Conservation (phyloP, 2,797 vertebrate genomes). For the Chaenodraco wilsoni region DNA sequence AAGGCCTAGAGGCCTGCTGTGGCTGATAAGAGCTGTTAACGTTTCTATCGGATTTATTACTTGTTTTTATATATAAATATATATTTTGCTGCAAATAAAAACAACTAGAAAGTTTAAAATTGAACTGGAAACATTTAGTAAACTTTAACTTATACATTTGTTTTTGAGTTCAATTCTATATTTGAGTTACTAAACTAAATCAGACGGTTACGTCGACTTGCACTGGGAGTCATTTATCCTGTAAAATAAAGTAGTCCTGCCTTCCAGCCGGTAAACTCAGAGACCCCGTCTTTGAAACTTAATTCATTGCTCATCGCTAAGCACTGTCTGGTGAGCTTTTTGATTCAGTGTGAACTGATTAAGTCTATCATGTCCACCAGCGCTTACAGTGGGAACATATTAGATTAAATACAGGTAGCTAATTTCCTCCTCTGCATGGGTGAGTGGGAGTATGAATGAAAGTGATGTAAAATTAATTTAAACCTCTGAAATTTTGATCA, state of each 20-base stretch:
- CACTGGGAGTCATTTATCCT: conserved; percentile 9
- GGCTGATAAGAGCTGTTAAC: conserved; percentile 59
- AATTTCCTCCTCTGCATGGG: conserved; percentile 83
- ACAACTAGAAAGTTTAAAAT: conserved; percentile 16
- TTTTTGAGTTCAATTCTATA: no score
- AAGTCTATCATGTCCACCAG: conserved; percentile 84
- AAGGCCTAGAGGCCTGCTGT: conserved; percentile 55
- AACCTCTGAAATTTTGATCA: conserved; percentile 84
- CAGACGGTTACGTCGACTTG: not conserved
- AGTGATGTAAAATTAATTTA: conserved; percentile 84
- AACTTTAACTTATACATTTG: no score
- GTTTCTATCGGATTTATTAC: no score
- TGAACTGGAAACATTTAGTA: not conserved
- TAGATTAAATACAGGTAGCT: conserved; percentile 85
- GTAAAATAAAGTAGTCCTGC: conserved; percentile 32
- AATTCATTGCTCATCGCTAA: conserved; percentile 63
- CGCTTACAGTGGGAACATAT: conserved; percentile 81
- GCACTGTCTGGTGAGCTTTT: conserved; percentile 72
- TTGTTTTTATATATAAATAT: conserved; percentile 29
- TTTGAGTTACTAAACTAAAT: conserved; percentile 3
- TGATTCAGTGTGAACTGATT: conserved; percentile 80
- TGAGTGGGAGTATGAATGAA: conserved; percentile 82
- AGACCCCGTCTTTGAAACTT: conserved; percentile 64
- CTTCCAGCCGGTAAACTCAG: conserved; percentile 44
- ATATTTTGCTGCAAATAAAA: conserved; percentile 9